phyloP scores from a whole-genome alignment of 2,888 invertebrate species.

The Lithosia quadra region DNA sequence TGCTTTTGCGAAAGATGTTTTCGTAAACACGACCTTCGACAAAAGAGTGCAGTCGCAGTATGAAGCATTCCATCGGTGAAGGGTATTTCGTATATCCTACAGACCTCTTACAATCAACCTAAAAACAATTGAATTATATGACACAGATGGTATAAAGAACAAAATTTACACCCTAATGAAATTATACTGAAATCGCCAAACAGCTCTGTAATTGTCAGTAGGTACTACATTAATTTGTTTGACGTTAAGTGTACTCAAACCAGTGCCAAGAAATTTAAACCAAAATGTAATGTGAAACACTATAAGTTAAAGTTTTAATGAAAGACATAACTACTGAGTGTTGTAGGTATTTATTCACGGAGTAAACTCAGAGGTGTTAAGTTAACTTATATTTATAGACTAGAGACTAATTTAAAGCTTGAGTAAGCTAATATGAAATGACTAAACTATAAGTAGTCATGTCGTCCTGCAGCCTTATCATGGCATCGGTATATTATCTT shows the following conservation, averaged over 20 bases:
- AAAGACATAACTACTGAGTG: background rate
- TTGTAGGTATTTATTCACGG: too few relatives aligned
- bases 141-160: background rate
- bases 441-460: too few relatives aligned
- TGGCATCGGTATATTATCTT: too few relatives aligned
- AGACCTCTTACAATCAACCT: background rate
- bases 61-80: background rate
- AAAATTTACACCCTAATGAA: background rate
- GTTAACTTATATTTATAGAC: background rate
- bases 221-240: background rate
- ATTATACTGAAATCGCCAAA: background rate
- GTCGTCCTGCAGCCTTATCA: too few relatives aligned
- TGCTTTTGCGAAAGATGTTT: background rate
- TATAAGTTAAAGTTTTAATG: background rate
- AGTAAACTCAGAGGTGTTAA: too few relatives aligned
- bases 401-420: too few relatives aligned
- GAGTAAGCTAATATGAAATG: too few relatives aligned
- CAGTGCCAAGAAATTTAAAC: background rate
- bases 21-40: background rate
- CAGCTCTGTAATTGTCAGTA: constrained; percentile 5
- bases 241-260: background rate
- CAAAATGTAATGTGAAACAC: background rate
- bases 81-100: background rate
- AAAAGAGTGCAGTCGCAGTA: constrained; percentile 1
- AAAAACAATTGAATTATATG: background rate